Evolutionary conservation across 2,888 invertebrate species (phyloP).

Genomic region (Cryptus armator): DNA sequence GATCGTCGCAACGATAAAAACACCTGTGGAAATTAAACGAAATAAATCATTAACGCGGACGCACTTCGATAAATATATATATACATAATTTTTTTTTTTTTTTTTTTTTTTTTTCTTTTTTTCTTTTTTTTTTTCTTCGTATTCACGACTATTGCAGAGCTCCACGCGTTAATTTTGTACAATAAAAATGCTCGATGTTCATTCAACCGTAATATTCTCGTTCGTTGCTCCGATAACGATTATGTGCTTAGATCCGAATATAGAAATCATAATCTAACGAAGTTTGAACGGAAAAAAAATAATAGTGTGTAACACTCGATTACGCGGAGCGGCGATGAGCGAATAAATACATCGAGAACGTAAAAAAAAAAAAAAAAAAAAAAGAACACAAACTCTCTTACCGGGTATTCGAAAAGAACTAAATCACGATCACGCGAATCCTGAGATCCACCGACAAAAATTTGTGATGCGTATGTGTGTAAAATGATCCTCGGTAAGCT

Average conservation of each 20-base stretch:
- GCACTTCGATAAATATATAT: too few relatives aligned
- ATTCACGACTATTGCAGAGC: neutral
- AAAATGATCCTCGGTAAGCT: slow-evolving; percentile 56
- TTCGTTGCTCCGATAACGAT: slow-evolving; percentile 25
- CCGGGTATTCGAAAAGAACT: neutral
- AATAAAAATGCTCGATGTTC: slow-evolving; percentile 16
- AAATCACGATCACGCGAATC: slow-evolving; percentile 52
- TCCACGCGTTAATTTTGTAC: too few relatives aligned
- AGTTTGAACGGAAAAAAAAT: neutral
- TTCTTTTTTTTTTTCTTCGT: neutral
- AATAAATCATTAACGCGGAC: slow-evolving; percentile 26
- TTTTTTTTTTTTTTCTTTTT: neutral
- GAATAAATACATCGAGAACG: neutral
- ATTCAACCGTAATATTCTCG: neutral
- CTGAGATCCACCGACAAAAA: slow-evolving; percentile 37
- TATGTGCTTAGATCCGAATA: slow-evolving; percentile 4
- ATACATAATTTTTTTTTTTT: too few relatives aligned
- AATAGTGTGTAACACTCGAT: neutral
- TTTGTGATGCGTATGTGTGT: neutral
- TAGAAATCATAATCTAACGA: slow-evolving; percentile 4
- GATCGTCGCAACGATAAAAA: neutral
- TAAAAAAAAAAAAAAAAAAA: neutral
- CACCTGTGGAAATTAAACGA: slow-evolving; percentile 19
- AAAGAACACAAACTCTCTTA: neutral
- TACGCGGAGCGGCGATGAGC: too few relatives aligned